These are phyloP conservation scores for Dendrocincla tyrannina DNA, from an alignment of 2,797 vertebrate genomes.

Conservation along the genomic window DNA sequence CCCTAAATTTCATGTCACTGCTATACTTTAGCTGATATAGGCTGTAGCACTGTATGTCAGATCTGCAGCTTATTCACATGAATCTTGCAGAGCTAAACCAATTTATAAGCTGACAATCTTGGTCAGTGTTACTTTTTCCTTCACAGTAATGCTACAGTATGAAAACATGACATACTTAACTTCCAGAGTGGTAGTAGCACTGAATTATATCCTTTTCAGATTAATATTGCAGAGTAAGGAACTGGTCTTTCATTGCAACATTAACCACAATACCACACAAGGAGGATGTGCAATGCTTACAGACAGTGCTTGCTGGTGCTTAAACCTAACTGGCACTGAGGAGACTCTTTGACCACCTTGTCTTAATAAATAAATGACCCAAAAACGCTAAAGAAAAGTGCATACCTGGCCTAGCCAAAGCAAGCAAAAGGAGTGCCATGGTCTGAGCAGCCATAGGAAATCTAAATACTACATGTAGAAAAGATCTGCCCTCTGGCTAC, in stretches of 20 bases:
- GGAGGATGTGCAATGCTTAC: not conserved
- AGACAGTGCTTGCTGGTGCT: not conserved
- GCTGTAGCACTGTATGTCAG: fast-evolving
- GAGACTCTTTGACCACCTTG: not conserved
- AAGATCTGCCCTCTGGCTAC: not conserved
- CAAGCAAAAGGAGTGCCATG: not conserved
- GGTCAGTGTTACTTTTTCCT: not conserved
- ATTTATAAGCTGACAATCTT: not conserved
- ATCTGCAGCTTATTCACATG: not conserved
- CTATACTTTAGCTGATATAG: not conserved
- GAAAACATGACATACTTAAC: not conserved
- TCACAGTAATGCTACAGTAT: not conserved
- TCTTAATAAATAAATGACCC: not conserved
- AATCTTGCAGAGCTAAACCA: not conserved
- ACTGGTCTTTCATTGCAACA: not conserved
- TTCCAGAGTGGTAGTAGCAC: not conserved
- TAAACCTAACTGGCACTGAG: not conserved
- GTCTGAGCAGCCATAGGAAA: not conserved
- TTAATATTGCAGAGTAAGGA: not conserved
- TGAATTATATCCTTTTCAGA: not conserved
- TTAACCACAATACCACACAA: not conserved
- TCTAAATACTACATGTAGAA: fast-evolving
- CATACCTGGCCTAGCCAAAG: not conserved
- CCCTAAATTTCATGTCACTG: not conserved
- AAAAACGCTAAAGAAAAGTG: not conserved